These are phyloP conservation scores for Hydropotes inermis DNA, from an alignment of 2,113 vertebrate species.

Conservation along the genomic window DNA sequence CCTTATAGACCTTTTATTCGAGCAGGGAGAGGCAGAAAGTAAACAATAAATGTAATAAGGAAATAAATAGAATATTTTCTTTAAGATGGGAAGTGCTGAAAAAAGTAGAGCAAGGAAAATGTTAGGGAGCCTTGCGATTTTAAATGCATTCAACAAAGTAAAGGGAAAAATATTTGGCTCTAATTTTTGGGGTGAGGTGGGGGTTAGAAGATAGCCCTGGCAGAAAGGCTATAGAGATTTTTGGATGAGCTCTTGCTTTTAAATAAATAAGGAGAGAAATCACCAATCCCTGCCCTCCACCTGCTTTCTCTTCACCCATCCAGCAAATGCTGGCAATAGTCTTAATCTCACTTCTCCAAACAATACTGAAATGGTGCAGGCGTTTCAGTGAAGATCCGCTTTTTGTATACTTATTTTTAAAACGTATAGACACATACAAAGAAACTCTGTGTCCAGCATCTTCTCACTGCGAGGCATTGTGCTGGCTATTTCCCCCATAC, in stretches of 20 bases:
- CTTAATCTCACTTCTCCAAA: neutral
- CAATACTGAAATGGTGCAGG: neutral
- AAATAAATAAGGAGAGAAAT: neutral
- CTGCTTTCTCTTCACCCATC: neutral
- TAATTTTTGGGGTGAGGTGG: neutral
- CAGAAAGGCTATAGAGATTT: neutral
- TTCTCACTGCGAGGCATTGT: conserved; percentile 52
- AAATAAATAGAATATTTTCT: neutral
- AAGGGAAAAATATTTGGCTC: neutral
- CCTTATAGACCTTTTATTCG: neutral
- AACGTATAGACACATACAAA: conserved; percentile 52
- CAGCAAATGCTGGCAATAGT: neutral
- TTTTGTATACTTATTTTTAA: conserved; percentile 49
- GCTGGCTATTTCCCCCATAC: neutral
- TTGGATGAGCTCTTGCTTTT: neutral
- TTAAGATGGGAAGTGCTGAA: neutral
- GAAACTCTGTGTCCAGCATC: conserved; percentile 26
- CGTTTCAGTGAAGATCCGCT: neutral
- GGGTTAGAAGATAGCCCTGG: neutral
- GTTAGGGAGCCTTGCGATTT: neutral
- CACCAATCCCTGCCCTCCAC: neutral
- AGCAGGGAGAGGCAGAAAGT: neutral
- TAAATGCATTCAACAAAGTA: conserved; percentile 16
- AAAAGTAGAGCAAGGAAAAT: neutral
- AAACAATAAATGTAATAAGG: neutral